A percentile compares a stretch with the other conserved stretches of the same genome.
These are phyloP conservation scores for Lymantria monacha DNA, from an alignment of 2,888 invertebrate species.

Conservation along the genomic window DNA sequence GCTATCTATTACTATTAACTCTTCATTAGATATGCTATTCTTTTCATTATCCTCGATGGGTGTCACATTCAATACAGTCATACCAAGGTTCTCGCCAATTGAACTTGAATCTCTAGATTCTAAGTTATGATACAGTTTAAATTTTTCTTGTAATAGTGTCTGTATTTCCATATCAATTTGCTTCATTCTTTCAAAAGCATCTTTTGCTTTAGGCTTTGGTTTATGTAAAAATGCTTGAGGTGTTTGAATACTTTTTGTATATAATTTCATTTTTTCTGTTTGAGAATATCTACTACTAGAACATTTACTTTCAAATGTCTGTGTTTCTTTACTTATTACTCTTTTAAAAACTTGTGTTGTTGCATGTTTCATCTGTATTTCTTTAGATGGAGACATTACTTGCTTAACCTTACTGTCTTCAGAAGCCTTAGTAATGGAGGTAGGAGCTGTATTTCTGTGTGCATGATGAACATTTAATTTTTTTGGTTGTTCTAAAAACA, in stretches of 20 bases:
- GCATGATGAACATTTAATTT: conserved; percentile 53
- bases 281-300: conserved; percentile 44
- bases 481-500: conserved; percentile 62
- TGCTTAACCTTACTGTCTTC: conserved; percentile 41
- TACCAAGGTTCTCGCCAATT: conserved; percentile 59
- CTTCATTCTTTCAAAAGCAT: conserved; percentile 80
- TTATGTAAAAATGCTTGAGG: conserved; percentile 38
- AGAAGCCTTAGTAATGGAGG: conserved; percentile 32
- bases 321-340: conserved; percentile 47
- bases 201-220: conserved; percentile 39
- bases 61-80: conserved; percentile 67
- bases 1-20: background rate
- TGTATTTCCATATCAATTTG: conserved; percentile 84
- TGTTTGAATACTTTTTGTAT: conserved; percentile 54
- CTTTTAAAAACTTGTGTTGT: conserved; percentile 53
- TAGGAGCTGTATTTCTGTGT: conserved; percentile 58
- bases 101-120: conserved; percentile 56
- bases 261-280: conserved; percentile 46
- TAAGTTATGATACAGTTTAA: conserved; percentile 78
- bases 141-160: conserved; percentile 80
- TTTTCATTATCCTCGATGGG: conserved; percentile 31
- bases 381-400: conserved; percentile 29
- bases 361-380: conserved; percentile 37
- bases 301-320: conserved; percentile 43
- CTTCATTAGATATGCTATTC: conserved; percentile 4